Evolutionary conservation across 2,797 vertebrate species (phyloP).

Genomic region (Sitta carolinensis): DNA sequence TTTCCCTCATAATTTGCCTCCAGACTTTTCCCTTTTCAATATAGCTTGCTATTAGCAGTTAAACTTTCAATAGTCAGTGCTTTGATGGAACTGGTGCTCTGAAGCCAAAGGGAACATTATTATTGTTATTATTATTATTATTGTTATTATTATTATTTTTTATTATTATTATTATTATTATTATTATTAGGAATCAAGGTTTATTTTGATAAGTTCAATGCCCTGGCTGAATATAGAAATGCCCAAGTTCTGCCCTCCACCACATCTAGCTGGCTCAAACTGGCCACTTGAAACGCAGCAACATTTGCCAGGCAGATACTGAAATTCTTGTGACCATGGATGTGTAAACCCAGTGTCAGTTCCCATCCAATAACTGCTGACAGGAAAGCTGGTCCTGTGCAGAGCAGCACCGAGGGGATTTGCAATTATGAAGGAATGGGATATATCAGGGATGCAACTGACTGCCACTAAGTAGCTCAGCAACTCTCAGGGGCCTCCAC

Average conservation of each 20-base stretch:
- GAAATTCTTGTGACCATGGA: background rate
- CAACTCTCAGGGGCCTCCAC: slow-evolving; percentile 26
- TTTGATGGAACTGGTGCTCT: slow-evolving; percentile 33
- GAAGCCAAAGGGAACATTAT: slow-evolving; percentile 1
- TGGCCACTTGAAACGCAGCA: background rate
- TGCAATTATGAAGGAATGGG: slow-evolving; percentile 40
- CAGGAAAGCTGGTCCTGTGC: slow-evolving; percentile 8
- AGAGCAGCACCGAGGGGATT: slow-evolving; percentile 12
- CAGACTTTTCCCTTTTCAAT: slow-evolving; percentile 46
- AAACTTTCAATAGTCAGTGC: slow-evolving; percentile 21
- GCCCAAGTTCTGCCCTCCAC: background rate
- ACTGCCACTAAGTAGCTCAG: slow-evolving; percentile 63
- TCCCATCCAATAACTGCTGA: background rate
- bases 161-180: background rate
- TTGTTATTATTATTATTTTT: no score
- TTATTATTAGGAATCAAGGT: background rate
- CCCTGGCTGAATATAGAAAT: background rate
- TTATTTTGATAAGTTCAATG: slow-evolving; percentile 1
- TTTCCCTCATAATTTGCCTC: slow-evolving; percentile 47
- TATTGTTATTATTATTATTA: background rate
- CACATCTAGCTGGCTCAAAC: background rate
- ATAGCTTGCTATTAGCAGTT: slow-evolving; percentile 46
- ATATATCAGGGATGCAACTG: slow-evolving; percentile 45
- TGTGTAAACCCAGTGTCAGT: background rate
- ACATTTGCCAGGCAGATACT: background rate